Conservation (phyloP, 1,140 invertebrate species). For the Manduca sexta region DNA sequence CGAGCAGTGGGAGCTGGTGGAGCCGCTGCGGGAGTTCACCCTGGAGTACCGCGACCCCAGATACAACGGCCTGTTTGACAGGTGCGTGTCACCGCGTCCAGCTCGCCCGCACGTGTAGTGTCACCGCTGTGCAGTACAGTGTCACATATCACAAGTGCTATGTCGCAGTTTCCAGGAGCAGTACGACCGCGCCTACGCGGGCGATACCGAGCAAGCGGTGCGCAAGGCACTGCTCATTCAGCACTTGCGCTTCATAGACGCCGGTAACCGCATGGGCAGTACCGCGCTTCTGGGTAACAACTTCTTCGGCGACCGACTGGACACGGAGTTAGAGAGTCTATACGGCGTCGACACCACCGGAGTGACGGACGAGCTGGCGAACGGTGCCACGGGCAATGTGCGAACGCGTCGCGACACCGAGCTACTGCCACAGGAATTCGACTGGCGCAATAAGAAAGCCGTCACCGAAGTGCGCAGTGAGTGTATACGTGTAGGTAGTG, state of each 20-base stretch:
- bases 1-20: conserved; percentile 31
- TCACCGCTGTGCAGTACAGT: too few relatives aligned
- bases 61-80: conserved; percentile 27
- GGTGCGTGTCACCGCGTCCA: too few relatives aligned
- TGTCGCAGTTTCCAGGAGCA: conserved; percentile 32
- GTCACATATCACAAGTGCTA: too few relatives aligned
- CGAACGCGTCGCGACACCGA: conserved; percentile 2
- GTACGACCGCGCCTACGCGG: conserved; percentile 32
- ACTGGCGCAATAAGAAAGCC: conserved; percentile 43
- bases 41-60: conserved; percentile 27
- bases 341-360: not conserved
- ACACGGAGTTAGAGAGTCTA: conserved; percentile 14
- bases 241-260: conserved; percentile 28
- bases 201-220: conserved; percentile 39
- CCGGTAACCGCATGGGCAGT: conserved; percentile 42
- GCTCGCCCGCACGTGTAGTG: too few relatives aligned
- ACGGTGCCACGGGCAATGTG: conserved; percentile 18
- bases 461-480: conserved; percentile 26
- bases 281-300: conserved; percentile 27
- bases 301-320: conserved; percentile 21
- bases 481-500: conserved; percentile 15
- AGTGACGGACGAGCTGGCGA: conserved; percentile 2
- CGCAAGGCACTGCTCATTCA: conserved; percentile 45
- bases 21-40: conserved; percentile 50
- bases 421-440: conserved; percentile 25